phyloP scores from a whole-genome alignment of 2,113 vertebrate species.

The Campylorhamphus procurvoides region DNA sequence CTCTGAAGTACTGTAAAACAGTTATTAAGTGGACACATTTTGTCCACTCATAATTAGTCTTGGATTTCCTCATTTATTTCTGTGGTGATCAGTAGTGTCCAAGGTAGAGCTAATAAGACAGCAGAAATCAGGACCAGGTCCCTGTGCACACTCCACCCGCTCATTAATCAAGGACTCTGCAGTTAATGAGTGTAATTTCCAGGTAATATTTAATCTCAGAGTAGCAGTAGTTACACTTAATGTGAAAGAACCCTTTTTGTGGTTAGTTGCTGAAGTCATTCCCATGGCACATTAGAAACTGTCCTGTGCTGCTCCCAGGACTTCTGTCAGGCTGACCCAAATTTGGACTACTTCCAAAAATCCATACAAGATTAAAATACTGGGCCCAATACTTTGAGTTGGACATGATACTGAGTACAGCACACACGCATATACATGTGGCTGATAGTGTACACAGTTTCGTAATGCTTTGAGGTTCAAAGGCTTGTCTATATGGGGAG shows the following conservation, averaged over 20 bases:
- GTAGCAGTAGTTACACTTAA: conserved; percentile 46
- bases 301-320: background rate
- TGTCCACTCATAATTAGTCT: conserved; percentile 8
- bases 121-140: conserved; percentile 42
- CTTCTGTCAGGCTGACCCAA: background rate
- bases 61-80: conserved; percentile 41
- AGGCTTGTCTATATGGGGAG: background rate
- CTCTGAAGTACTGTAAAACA: background rate
- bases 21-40: background rate
- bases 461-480: background rate
- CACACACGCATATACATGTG: accelerated
- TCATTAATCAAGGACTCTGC: conserved; percentile 72
- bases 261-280: background rate
- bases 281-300: background rate
- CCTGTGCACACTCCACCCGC: conserved; percentile 47
- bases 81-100: conserved; percentile 8
- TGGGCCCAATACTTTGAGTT: background rate
- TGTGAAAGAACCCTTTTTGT: background rate
- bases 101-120: conserved; percentile 27
- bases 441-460: background rate
- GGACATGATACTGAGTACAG: background rate
- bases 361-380: background rate
- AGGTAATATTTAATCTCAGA: conserved; percentile 62
- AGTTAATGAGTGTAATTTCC: conserved; percentile 74
- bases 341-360: background rate